These are phyloP conservation scores for Odontesthes bonariensis DNA, from an alignment of 2,113 vertebrate genomes.

Conservation along the genomic window DNA sequence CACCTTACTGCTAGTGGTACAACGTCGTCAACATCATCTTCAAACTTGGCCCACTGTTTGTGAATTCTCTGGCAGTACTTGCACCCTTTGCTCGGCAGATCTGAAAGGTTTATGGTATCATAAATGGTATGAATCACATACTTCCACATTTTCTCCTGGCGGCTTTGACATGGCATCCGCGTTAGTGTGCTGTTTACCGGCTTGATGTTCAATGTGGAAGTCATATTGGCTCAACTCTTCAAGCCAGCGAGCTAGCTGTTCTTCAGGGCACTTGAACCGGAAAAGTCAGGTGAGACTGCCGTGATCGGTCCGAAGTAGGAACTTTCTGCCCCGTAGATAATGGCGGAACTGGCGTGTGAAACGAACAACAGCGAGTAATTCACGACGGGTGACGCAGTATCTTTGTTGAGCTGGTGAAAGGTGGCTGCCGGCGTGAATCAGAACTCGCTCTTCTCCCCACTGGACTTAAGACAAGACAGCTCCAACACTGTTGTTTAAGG, in stretches of 20 bases:
- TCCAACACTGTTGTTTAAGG: not conserved
- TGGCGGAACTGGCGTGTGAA: not conserved
- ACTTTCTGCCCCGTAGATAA: not conserved
- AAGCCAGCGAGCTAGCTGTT: not conserved
- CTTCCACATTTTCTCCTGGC: not conserved
- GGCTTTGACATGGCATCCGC: not conserved
- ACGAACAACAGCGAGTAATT: not conserved
- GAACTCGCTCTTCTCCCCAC: slow-evolving; percentile 1
- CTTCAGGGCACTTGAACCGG: not conserved
- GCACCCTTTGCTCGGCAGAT: not conserved
- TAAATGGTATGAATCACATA: no score
- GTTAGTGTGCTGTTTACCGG: not conserved
- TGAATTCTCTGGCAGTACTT: not conserved
- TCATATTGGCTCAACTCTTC: slow-evolving; percentile 2
- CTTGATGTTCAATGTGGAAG: not conserved
- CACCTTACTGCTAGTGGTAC: not conserved
- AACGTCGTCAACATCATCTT: not conserved
- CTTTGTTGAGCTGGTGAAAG: not conserved
- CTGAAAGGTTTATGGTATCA: not conserved
- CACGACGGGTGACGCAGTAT: not conserved
- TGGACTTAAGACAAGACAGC: not conserved
- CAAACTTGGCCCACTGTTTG: not conserved
- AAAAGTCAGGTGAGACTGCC: slow-evolving; percentile 2
- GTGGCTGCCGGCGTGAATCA: not conserved
- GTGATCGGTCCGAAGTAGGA: not conserved